Base-by-base conservation (phyloP, 2,797 vertebrate genomes). In the Brachymystax lenok region DNA sequence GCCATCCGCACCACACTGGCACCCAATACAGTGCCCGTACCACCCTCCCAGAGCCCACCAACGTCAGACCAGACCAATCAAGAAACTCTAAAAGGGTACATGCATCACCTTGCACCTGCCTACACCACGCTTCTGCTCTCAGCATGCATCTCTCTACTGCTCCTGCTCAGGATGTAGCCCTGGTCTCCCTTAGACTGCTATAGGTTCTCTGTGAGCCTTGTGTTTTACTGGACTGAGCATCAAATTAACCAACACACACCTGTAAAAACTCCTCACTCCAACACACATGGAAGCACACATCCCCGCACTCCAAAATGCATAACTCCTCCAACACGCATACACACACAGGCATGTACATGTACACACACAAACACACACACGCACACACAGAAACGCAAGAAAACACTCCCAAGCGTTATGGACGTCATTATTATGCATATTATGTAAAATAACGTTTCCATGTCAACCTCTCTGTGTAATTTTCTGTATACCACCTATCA, bases 51-150 rank as follows among this genome's bases (percentile, higher is more conserved):
- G 77, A 92, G 90, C 80, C 74, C 79, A 5, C 90, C 89, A 0
- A 91, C 84, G 0, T 90, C 91, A 0, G 91, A 95, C 0, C 95
- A 97, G 88, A 95, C 94, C 84, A 99, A 96, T 92, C 95, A 96
- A 91, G 96, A 97, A 79, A 96, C 96, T 0, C 93, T 98, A 69
- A 92, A 90, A 76, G 95, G 93, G 8, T 88, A 83, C 0, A 91
- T 93, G 3, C 0, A 71, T 16, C 33, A 67, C 66, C 84, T 88
- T 81, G 77, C 75, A 0, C 85, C 94, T 0, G 14, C 82, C 73
- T 69, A 77, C 19, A 76, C 91, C 87, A 83, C 94, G 24, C 77
- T 92, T 66, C 27, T 93, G 74, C 33, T 93, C 33, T 83, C 93
- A 70, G 78, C 77, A 0, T 93, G 86, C 74, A 86, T 86, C 82